Conservation (phyloP, 2,888 invertebrate genomes). For the Gnatocerus cornutus region DNA sequence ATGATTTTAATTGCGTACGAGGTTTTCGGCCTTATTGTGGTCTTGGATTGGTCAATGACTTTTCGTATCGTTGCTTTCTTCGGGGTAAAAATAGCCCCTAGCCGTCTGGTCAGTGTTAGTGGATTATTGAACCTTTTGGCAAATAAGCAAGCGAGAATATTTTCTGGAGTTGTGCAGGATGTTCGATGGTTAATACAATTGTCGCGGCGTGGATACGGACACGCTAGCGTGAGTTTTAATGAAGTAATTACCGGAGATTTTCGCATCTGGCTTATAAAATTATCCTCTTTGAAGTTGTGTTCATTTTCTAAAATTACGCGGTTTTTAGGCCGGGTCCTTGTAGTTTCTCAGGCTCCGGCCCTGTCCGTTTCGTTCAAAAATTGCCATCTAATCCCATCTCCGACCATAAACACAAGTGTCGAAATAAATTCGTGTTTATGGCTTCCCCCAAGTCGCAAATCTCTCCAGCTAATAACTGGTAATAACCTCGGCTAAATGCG, state of each 20-base stretch:
- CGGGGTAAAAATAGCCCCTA: conserved; percentile 66
- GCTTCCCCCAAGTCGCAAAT: conserved; percentile 36
- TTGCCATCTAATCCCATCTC: conserved; percentile 9
- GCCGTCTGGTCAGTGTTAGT: conserved; percentile 69
- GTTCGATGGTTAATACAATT: background rate
- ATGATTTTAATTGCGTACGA: conserved; percentile 51
- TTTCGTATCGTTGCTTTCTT: conserved; percentile 59
- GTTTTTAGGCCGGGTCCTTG: background rate
- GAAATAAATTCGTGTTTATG: conserved; percentile 42
- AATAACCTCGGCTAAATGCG: conserved; percentile 41
- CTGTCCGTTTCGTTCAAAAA: background rate
- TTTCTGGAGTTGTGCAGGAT: background rate
- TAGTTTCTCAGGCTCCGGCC: background rate
- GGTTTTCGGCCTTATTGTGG: conserved; percentile 30
- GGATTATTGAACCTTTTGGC: conserved; percentile 68
- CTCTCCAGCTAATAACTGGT: conserved; percentile 35
- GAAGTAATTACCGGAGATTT: background rate
- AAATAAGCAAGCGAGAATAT: conserved; percentile 43
- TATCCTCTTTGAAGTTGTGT: conserved; percentile 6
- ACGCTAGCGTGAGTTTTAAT: conserved; percentile 1
- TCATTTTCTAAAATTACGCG: conserved; percentile 3
- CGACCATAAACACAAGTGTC: conserved; percentile 23
- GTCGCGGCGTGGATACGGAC: no score
- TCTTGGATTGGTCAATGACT: conserved; percentile 58
- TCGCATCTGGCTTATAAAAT: conserved; percentile 4